Base-by-base conservation (phyloP, 2,888 invertebrate species). In the Drepana falcataria region DNA sequence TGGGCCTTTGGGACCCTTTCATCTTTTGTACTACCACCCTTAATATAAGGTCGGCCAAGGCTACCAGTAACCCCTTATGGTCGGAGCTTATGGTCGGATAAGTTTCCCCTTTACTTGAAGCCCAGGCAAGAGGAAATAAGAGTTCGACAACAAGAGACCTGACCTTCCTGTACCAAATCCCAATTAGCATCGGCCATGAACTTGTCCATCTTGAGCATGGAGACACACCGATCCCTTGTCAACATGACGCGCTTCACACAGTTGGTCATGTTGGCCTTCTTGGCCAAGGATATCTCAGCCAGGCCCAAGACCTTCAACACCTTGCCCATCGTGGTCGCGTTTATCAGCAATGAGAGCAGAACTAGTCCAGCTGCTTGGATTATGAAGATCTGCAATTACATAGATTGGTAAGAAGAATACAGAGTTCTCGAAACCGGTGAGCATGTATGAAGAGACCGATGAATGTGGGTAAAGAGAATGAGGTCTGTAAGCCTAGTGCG, bases 161-260 rank as follows among this genome's bases (percentile, higher is more conserved):
- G 35, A 75, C 88, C 87, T 63, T 77, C 82, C 40, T 91, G 86
- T 0, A 94, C 93, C 35, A 92, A 69, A 49, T 90, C 85, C 94
- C 94, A 94, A 65, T 94, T 93, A 41, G 93, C 93, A 77, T 94
- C 94, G 51, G 93, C 92, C 2, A 94, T 76, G 70, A 94, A 93
- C 75, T 93, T 92, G 66, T 94, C 93, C 85, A 92, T 92, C 70
- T 93, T 93, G 51, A 93, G 75, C 83, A 93, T 91, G 1, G 91
- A 91, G 4, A 93, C 81, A 5, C 92, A 89, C 2, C 92, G 77
- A 51, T 90, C 89, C 35, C 92, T 77, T 1, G 90, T 90, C 57
- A 77, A 59, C 79, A 87, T 88, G 55, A 92, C 73, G 1, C 91
- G 79, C 59, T 87, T 90, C 6, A 92, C 90, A 53, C 92, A 92